These are phyloP conservation scores for Leptosomus discolor DNA, from an alignment of 2,113 vertebrate species.

Conservation along the genomic window DNA sequence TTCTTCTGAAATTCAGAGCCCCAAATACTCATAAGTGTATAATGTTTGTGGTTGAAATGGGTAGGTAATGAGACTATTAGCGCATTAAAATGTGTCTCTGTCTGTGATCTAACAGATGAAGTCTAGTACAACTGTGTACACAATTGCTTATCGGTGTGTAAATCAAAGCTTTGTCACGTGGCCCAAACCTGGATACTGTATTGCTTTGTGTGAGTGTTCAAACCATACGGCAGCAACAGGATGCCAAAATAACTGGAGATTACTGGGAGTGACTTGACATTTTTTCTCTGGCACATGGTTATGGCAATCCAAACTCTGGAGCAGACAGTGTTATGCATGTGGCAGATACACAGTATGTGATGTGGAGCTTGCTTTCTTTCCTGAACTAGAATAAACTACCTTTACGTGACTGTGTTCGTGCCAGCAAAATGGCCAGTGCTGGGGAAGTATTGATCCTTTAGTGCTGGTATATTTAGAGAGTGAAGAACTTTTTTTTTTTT, in stretches of 20 bases:
- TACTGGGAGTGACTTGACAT: not conserved
- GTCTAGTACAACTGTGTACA: not conserved
- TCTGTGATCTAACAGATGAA: not conserved
- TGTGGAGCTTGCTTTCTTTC: not conserved
- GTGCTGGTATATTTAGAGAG: not conserved
- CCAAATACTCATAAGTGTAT: not conserved
- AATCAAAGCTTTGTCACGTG: not conserved
- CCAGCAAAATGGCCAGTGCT: not conserved
- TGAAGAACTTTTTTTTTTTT: not conserved
- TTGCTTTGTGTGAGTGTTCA: not conserved
- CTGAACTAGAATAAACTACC: not conserved
- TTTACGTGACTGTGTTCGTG: not conserved
- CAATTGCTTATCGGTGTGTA: not conserved
- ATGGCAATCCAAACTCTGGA: not conserved
- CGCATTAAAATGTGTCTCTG: not conserved
- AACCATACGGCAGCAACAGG: not conserved
- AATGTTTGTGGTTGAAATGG: not conserved
- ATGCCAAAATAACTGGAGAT: not conserved
- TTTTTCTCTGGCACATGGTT: not conserved
- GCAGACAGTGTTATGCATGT: not conserved
- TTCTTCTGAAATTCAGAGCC: slow-evolving; percentile 38
- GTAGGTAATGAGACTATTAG: not conserved
- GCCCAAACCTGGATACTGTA: not conserved
- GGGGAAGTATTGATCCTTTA: not conserved
- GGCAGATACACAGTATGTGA: fast-evolving